Conservation (phyloP, 2,888 invertebrate genomes). For the Pediacus dermestoides region DNA sequence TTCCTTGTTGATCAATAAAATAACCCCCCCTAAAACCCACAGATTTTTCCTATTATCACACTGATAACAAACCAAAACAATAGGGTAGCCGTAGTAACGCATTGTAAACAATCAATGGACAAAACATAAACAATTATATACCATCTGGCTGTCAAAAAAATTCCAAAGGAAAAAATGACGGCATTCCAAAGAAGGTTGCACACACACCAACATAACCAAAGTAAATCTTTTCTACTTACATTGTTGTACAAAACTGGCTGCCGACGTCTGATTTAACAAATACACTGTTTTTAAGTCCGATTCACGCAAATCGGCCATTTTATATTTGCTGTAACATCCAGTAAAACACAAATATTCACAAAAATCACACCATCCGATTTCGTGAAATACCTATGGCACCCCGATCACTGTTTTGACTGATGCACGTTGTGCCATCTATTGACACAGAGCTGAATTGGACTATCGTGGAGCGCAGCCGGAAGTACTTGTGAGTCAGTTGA, state of each 20-base stretch:
- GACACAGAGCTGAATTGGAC: no score
- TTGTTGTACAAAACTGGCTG: constrained; percentile 41
- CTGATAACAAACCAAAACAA: no score
- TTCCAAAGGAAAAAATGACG: constrained; percentile 24
- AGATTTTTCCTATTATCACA: no score
- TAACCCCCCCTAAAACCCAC: neutral
- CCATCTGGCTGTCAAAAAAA: constrained; percentile 21
- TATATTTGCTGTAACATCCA: constrained; percentile 11
- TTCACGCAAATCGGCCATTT: constrained; percentile 38
- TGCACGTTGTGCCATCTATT: no score
- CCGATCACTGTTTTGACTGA: constrained; percentile 1
- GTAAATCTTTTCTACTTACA: constrained; percentile 33
- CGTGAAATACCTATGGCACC: constrained; percentile 3
- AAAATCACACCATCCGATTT: constrained; percentile 21
- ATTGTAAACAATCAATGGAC: constrained; percentile 8
- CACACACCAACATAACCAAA: constrained; percentile 22
- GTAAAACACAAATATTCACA: constrained; percentile 21
- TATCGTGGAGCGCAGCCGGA: no score
- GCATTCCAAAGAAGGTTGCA: constrained; percentile 22
- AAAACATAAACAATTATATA: constrained; percentile 21
- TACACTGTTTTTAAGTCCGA: constrained; percentile 38
- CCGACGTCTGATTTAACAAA: constrained; percentile 35
- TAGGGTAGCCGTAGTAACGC: constrained; percentile 7
- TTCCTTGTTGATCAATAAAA: neutral
- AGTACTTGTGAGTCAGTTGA: no score